Base-by-base conservation (phyloP, 2,888 invertebrate species). In the Linnaemya vulpina region DNA sequence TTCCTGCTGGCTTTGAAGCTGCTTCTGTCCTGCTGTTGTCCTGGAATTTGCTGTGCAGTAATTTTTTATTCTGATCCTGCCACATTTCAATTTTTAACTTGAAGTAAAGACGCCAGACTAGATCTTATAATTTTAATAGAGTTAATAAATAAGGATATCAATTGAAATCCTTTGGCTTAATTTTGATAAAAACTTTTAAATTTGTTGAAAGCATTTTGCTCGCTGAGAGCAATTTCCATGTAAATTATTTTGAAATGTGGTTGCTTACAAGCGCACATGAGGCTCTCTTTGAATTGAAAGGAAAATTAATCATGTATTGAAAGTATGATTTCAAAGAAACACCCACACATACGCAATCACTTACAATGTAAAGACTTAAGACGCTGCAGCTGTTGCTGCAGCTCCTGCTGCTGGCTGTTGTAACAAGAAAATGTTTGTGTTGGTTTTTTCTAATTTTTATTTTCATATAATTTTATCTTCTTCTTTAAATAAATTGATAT, bases 401-500 rank as follows among this genome's bases (percentile, higher is more conserved):
- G n/a, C n/a, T n/a, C n/a, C 20, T 25, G 35, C 15, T 13, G n/a
- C 38, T 65, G 65, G 46, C 46, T 13, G n/a, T 13, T 46, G 15
- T 63, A 9, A 20, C 38, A 30, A 74, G 49, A 22, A 60, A 35
- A 73, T 55, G 51, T 74, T n/a, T 74, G 60, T 67, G 43, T 40
- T 65, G 58, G 30, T 46, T 49, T 67, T 25, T 40, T 38, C 13
- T 11, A 22, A 10, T 25, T 63, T 2, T 73, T 30, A 30, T 35
- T 13, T 10, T 51, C 2, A 1, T 25, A 13, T 20, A 20, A 13
- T 35, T 60, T 13, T 71, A 20, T 30, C 1, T 71, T 10, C 7
- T 30, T n/a, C 22, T 40, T 25, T 22, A 67, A 73, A 73, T 68
- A 83, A 78, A 83, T 83, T 83, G 67, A 78, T 83, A 83, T 83